Percentiles rank a stretch among this genome's conserved stretches.
phyloP scores from a whole-genome alignment of 1,140 invertebrate genomes.

The Drosophila arawakana region DNA sequence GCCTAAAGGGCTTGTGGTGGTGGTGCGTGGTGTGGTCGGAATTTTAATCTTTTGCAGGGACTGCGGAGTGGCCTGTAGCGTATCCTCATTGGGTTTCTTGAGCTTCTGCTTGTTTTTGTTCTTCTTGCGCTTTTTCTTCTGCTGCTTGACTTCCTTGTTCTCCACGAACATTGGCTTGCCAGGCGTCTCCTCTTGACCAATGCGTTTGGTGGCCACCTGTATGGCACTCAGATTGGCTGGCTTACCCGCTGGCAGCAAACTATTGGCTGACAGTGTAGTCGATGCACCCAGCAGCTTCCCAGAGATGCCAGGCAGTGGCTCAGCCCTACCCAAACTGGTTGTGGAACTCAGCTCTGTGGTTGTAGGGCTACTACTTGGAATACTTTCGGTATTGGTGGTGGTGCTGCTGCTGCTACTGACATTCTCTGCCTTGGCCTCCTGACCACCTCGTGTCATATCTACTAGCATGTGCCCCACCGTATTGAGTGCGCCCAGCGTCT shows the following conservation, averaged over 20 bases:
- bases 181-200: slow-evolving; percentile 68
- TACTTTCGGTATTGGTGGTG: slow-evolving; percentile 49
- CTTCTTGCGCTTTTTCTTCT: slow-evolving; percentile 74
- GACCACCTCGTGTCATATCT: slow-evolving; percentile 88
- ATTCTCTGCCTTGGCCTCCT: slow-evolving; percentile 75
- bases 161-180: slow-evolving; percentile 76
- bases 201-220: slow-evolving; percentile 69
- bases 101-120: slow-evolving; percentile 79
- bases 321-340: slow-evolving; percentile 23
- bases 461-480: slow-evolving; percentile 93
- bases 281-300: slow-evolving; percentile 60
- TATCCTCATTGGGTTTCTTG: slow-evolving; percentile 84
- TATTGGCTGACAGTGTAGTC: slow-evolving; percentile 65
- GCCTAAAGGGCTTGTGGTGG: slow-evolving; percentile 36
- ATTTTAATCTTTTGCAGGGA: slow-evolving; percentile 69
- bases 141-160: slow-evolving; percentile 80
- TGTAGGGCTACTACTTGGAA: slow-evolving; percentile 1
- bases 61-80: slow-evolving; percentile 41
- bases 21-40: slow-evolving; percentile 69
- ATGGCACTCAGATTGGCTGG: slow-evolving; percentile 66
- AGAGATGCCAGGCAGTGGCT: slow-evolving; percentile 56
- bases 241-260: slow-evolving; percentile 69
- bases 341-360: slow-evolving; percentile 10
- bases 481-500: slow-evolving; percentile 90
- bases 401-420: slow-evolving; percentile 32